Conservation (phyloP, 2,113 vertebrate species). For the Alexandromys fortis region DNA sequence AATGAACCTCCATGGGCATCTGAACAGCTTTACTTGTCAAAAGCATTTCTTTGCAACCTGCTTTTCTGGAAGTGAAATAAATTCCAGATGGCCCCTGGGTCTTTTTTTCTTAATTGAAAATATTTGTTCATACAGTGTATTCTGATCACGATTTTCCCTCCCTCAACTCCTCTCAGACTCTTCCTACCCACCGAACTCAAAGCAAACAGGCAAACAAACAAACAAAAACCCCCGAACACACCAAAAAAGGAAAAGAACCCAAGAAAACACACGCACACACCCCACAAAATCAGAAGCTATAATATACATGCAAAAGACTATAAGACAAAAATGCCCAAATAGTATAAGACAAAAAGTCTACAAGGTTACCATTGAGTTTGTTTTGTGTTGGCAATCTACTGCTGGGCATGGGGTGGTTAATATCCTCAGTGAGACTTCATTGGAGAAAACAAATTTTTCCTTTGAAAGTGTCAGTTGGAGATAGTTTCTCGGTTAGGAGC, state of each 20-base stretch:
- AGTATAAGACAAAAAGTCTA: background rate
- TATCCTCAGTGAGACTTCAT: background rate
- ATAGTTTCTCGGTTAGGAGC: background rate
- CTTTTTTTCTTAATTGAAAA: background rate
- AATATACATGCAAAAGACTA: background rate
- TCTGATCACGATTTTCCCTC: background rate
- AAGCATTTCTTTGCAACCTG: constrained; percentile 49
- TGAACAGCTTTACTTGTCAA: constrained; percentile 46
- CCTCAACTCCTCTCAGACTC: background rate
- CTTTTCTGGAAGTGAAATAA: constrained; percentile 50
- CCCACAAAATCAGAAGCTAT: background rate
- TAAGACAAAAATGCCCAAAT: background rate
- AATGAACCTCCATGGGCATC: background rate
- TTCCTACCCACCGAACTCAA: background rate
- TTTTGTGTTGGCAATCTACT: background rate
- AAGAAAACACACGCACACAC: background rate
- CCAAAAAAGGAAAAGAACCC: background rate
- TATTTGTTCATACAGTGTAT: background rate
- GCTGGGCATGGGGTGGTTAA: background rate
- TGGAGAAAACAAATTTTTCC: background rate
- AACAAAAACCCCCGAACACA: background rate
- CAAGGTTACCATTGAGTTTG: background rate
- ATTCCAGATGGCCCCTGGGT: background rate
- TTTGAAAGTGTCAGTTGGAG: background rate
- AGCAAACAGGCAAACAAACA: background rate